These are phyloP conservation scores for Chloroceryle aenea DNA, from an alignment of 2,113 vertebrate genomes.

Conservation along the genomic window DNA sequence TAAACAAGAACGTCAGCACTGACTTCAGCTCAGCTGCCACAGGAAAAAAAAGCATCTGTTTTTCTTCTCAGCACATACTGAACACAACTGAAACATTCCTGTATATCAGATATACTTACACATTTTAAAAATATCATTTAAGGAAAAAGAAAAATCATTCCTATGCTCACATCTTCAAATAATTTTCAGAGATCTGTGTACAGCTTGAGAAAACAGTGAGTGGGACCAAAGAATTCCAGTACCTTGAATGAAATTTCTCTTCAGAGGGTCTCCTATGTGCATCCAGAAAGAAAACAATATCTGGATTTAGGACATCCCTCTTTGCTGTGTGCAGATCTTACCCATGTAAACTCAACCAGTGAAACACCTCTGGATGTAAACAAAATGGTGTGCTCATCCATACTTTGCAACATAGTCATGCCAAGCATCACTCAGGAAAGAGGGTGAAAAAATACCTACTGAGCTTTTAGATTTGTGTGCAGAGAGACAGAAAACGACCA, in stretches of 20 bases:
- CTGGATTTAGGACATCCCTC: not conserved
- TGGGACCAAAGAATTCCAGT: not conserved
- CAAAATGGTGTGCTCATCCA: accelerated
- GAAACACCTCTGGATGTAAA: not conserved
- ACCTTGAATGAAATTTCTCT: not conserved
- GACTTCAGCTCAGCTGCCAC: conserved; percentile 47
- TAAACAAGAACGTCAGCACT: conserved; percentile 33
- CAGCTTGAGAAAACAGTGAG: not conserved
- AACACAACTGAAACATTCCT: not conserved
- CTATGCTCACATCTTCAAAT: not conserved
- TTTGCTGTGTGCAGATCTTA: not conserved
- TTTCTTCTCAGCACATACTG: not conserved
- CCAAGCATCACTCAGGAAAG: not conserved
- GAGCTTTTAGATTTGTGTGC: not conserved
- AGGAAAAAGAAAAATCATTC: not conserved
- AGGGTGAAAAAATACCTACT: accelerated
- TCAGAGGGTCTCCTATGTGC: not conserved
- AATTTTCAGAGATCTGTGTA: not conserved
- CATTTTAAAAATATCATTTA: not conserved
- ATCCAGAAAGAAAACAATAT: not conserved
- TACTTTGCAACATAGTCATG: not conserved
- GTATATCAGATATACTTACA: not conserved
- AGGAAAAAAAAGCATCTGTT: not conserved
- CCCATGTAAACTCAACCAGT: accelerated
- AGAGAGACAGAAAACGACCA: not conserved